Percentiles rank a stretch among this genome's conserved stretches.
Evolutionary conservation across 1,140 invertebrate species (phyloP).

Genomic region (Diorhabda elongata): DNA sequence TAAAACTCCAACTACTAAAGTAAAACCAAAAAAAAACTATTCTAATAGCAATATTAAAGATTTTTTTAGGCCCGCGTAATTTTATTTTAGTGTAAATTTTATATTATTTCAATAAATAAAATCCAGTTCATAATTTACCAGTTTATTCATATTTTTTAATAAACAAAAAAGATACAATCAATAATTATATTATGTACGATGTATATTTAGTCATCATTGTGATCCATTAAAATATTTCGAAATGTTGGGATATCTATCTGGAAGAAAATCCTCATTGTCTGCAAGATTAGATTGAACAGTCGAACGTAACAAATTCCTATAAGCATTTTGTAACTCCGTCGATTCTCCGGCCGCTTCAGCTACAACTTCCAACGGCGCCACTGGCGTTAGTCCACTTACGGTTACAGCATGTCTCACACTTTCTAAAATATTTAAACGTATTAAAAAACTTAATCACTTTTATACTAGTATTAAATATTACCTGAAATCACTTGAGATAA

Average conservation of each 20-base stretch:
- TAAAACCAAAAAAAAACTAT: not conserved
- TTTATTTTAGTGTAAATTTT: too few relatives aligned
- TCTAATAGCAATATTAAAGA: too few relatives aligned
- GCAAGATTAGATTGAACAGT: constrained; percentile 47
- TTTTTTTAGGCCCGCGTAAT: too few relatives aligned
- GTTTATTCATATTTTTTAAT: not conserved
- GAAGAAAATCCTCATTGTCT: constrained; percentile 51
- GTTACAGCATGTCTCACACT: constrained; percentile 53
- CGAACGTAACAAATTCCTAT: constrained; percentile 47
- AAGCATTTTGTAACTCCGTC: constrained; percentile 48
- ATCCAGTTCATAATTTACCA: too few relatives aligned
- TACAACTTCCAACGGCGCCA: constrained; percentile 49
- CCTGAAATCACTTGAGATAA: constrained; percentile 46
- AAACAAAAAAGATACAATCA: not conserved
- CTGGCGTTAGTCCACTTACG: constrained; percentile 48
- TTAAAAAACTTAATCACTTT: not conserved
- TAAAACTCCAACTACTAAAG: not conserved
- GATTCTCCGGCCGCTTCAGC: constrained; percentile 44
- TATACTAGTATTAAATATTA: constrained; percentile 19
- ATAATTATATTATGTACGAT: not conserved
- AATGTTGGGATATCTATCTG: constrained; percentile 52
- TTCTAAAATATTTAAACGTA: constrained; percentile 39
- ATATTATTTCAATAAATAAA: too few relatives aligned
- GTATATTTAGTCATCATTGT: constrained; percentile 2
- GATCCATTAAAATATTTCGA: constrained; percentile 46